phyloP scores from a whole-genome alignment of 2,113 vertebrate species.

The Dicerorhinus sumatrensis region DNA sequence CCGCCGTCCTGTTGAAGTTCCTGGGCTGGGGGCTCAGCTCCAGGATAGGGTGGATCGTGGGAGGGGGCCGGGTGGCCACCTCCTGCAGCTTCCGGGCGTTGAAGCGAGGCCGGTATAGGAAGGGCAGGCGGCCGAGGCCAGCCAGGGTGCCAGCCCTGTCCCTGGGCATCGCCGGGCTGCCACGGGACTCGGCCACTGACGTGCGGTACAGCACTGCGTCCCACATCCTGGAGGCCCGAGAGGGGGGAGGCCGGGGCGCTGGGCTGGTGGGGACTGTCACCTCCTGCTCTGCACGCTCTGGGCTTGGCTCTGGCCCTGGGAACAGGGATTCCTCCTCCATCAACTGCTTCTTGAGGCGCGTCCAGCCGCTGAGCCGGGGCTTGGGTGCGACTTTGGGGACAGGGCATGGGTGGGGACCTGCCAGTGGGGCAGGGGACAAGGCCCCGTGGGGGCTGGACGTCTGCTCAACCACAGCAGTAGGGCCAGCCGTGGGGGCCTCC shows the following conservation, averaged over 20 bases:
- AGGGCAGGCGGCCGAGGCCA: slow-evolving; percentile 85
- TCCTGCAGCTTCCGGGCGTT: slow-evolving; percentile 95
- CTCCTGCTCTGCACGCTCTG: slow-evolving; percentile 4
- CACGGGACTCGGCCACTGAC: slow-evolving; percentile 88
- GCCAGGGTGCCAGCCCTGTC: background rate
- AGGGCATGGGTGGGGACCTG: background rate
- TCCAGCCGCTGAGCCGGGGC: slow-evolving; percentile 90
- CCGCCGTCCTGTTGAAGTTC: slow-evolving; percentile 95
- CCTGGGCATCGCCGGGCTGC: slow-evolving; percentile 75
- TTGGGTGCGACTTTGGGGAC: slow-evolving; percentile 79
- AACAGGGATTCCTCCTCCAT: slow-evolving; percentile 87
- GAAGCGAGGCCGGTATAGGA: slow-evolving; percentile 94
- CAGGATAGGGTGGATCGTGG: slow-evolving; percentile 86
- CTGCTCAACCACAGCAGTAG: accelerated
- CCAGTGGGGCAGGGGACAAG: accelerated
- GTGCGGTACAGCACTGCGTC: slow-evolving; percentile 95
- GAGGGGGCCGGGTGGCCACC: slow-evolving; percentile 90
- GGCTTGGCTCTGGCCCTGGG: slow-evolving; percentile 70
- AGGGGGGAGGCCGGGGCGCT: background rate
- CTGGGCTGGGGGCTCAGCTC: slow-evolving; percentile 88
- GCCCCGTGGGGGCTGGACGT: accelerated
- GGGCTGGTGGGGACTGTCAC: background rate
- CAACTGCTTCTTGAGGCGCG: slow-evolving; percentile 93
- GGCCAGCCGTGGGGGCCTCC: accelerated
- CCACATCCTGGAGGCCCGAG: slow-evolving; percentile 93